phyloP scores from a whole-genome alignment of 2,888 invertebrate species.

The Noctua pronuba region DNA sequence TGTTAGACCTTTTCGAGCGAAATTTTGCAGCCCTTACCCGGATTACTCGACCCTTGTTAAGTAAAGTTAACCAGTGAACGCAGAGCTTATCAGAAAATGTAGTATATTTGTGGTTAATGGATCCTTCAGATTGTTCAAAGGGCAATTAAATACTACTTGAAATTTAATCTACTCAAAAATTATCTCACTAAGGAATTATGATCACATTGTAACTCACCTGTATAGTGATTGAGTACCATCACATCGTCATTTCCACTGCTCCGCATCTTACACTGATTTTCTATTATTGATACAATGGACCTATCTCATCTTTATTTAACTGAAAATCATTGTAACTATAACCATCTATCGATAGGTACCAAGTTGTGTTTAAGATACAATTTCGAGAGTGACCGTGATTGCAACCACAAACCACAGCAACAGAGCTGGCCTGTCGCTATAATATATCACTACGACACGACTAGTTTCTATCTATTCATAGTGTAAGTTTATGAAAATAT shows the following conservation, averaged over 20 bases:
- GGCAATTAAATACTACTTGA: background rate
- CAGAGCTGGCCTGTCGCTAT: background rate
- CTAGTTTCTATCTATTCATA: background rate
- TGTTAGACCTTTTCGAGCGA: conserved; percentile 51
- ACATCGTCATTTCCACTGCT: too few relatives aligned
- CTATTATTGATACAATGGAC: background rate
- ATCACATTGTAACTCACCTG: background rate
- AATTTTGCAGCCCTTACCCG: conserved; percentile 44
- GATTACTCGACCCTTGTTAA: conserved; percentile 58
- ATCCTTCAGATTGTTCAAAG: background rate
- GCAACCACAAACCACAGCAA: background rate
- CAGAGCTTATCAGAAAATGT: conserved; percentile 25
- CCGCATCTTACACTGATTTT: too few relatives aligned
- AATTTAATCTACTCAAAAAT: background rate
- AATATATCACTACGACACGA: background rate
- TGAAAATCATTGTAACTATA: background rate
- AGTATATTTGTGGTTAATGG: background rate
- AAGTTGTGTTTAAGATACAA: background rate
- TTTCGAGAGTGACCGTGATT: background rate
- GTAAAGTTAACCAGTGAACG: conserved; percentile 30
- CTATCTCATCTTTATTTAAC: background rate
- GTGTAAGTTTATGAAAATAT: background rate
- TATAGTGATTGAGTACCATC: background rate
- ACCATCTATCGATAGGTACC: background rate
- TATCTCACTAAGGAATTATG: too few relatives aligned